Evolutionary conservation across 2,113 vertebrate genomes (phyloP).

Genomic region (Tor tambroides): DNA sequence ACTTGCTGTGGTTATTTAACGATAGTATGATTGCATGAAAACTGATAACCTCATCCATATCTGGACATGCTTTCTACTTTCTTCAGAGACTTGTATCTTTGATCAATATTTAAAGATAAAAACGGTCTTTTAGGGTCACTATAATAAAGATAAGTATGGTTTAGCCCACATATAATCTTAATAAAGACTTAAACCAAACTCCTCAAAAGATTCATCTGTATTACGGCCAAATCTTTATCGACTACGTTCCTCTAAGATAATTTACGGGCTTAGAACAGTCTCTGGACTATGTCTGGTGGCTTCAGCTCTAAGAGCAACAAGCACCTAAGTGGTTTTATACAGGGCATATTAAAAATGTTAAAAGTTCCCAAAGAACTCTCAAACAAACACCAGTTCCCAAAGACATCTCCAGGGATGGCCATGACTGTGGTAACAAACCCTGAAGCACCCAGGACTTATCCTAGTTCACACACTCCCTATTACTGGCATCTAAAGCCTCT

Average conservation of each 20-base stretch:
- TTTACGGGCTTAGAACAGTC: too few relatives aligned
- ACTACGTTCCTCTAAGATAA: neutral
- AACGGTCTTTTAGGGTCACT: neutral
- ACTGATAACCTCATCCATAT: neutral
- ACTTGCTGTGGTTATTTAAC: neutral
- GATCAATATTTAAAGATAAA: neutral
- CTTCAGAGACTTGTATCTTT: neutral
- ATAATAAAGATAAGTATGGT: slow-evolving; percentile 1
- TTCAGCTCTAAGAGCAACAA: neutral
- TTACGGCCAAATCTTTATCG: neutral
- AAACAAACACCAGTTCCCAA: slow-evolving; percentile 16
- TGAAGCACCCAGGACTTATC: neutral
- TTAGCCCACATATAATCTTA: neutral
- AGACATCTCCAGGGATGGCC: neutral
- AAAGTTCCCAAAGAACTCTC: slow-evolving; percentile 28
- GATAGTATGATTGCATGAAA: neutral
- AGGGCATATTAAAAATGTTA: neutral
- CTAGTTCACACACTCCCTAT: slow-evolving; percentile 21
- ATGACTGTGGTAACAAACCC: slow-evolving; percentile 23
- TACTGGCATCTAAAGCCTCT: slow-evolving; percentile 60
- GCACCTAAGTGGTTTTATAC: slow-evolving; percentile 29
- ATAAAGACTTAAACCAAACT: slow-evolving; percentile 18
- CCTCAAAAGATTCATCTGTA: slow-evolving; percentile 8
- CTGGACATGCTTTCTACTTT: neutral
- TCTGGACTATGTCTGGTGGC: neutral